Evolutionary conservation across 1,140 invertebrate species (phyloP).

Genomic region (Drusus annulatus): DNA sequence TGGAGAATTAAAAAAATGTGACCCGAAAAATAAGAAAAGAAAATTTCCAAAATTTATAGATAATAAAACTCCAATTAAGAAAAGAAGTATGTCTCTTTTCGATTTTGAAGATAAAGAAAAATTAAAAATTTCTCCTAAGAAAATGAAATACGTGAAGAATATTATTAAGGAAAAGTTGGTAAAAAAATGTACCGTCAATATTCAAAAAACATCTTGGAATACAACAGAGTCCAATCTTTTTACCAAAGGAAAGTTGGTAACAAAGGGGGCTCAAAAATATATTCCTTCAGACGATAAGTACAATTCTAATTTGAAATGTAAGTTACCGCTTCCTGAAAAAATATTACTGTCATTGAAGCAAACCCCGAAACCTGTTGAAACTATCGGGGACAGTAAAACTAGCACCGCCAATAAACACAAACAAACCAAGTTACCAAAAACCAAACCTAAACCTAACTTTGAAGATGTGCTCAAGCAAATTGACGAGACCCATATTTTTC

Average conservation of each 20-base stretch:
- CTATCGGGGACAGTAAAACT: not conserved
- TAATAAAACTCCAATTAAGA: not conserved
- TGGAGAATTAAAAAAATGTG: not conserved
- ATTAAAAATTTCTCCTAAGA: not conserved
- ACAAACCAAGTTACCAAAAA: constrained; percentile 54
- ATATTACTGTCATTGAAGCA: constrained; percentile 65
- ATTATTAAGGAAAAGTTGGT: not conserved
- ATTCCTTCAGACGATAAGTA: constrained; percentile 67
- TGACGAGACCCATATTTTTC: constrained; percentile 66
- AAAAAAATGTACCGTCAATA: not conserved
- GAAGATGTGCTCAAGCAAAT: constrained; percentile 71
- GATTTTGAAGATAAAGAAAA: not conserved
- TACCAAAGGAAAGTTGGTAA: constrained; percentile 61
- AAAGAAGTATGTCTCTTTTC: not conserved
- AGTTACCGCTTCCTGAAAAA: constrained; percentile 66
- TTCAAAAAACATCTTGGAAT: not conserved
- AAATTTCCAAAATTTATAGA: not conserved
- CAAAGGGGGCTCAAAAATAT: constrained; percentile 70
- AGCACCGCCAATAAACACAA: not conserved
- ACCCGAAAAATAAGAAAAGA: not conserved
- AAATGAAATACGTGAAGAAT: not conserved
- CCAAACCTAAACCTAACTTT: constrained; percentile 68
- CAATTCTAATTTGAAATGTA: constrained; percentile 65
- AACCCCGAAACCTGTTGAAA: constrained; percentile 60
- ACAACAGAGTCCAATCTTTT: constrained; percentile 11